These are phyloP conservation scores for Molossus molossus DNA, from an alignment of 2,797 vertebrate species.

Conservation along the genomic window DNA sequence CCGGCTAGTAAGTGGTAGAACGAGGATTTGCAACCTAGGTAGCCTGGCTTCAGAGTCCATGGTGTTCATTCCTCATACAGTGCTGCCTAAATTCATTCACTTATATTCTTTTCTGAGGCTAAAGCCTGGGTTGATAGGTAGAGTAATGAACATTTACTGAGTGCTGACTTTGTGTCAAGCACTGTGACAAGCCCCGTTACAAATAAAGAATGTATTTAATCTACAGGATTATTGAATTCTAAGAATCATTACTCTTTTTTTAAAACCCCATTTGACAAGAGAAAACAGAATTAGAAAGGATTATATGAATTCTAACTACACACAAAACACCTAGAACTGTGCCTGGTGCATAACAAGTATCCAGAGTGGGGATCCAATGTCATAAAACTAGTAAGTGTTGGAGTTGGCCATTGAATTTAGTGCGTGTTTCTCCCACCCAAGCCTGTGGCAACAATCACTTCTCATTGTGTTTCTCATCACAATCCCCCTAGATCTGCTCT, in stretches of 20 bases:
- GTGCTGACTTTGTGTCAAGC: neutral
- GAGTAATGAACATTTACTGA: slow-evolving; percentile 47
- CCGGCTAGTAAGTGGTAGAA: neutral
- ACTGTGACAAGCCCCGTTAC: slow-evolving; percentile 23
- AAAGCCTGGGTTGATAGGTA: slow-evolving; percentile 32
- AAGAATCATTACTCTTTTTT: neutral
- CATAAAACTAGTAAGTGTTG: slow-evolving; percentile 38
- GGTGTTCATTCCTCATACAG: neutral
- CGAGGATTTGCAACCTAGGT: neutral
- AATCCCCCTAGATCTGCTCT: slow-evolving; percentile 9
- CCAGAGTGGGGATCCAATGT: neutral
- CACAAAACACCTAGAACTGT: slow-evolving; percentile 11
- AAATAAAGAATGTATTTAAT: slow-evolving; percentile 63
- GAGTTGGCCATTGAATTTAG: slow-evolving; percentile 16
- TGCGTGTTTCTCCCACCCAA: neutral
- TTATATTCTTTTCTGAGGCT: slow-evolving; percentile 42
- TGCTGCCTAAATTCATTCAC: neutral
- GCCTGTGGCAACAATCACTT: neutral
- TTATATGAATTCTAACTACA: slow-evolving; percentile 17
- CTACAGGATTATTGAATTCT: neutral
- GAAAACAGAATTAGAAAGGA: slow-evolving; percentile 17
- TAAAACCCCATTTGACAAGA: slow-evolving; percentile 1
- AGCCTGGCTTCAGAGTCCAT: neutral
- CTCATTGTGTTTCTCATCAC: neutral
- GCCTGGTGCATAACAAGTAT: neutral